These are phyloP conservation scores for Agelaius phoeniceus DNA, from an alignment of 2,113 vertebrate genomes.

Conservation along the genomic window DNA sequence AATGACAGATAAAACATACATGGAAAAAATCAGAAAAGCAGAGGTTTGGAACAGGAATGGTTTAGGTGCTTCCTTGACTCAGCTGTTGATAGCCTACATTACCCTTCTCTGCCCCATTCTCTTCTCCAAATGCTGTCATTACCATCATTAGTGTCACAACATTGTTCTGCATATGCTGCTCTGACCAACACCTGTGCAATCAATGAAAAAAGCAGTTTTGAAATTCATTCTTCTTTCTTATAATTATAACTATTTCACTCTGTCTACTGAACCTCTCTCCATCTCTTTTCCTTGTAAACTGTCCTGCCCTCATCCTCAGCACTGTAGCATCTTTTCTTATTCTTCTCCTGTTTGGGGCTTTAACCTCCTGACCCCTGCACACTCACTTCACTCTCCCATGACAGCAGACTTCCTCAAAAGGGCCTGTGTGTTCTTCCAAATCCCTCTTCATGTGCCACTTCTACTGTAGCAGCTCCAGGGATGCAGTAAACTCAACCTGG, in stretches of 20 bases:
- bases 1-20: neutral
- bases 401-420: neutral
- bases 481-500: neutral
- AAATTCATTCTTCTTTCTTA: neutral
- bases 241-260: neutral
- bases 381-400: neutral
- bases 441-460: neutral
- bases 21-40: neutral
- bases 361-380: neutral
- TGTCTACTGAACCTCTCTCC: neutral
- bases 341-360: neutral
- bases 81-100: neutral
- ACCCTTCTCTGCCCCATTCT: neutral
- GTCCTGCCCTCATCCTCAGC: neutral
- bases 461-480: neutral
- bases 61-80: neutral
- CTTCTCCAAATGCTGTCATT: neutral
- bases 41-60: neutral
- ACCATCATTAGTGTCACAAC: neutral
- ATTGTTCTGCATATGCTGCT: neutral
- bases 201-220: neutral
- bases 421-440: neutral
- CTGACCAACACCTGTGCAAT: neutral
- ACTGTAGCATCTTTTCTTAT: neutral
- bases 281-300: neutral